Conservation (phyloP, 2,797 vertebrate genomes). For the Semaprochilodus insignis region DNA sequence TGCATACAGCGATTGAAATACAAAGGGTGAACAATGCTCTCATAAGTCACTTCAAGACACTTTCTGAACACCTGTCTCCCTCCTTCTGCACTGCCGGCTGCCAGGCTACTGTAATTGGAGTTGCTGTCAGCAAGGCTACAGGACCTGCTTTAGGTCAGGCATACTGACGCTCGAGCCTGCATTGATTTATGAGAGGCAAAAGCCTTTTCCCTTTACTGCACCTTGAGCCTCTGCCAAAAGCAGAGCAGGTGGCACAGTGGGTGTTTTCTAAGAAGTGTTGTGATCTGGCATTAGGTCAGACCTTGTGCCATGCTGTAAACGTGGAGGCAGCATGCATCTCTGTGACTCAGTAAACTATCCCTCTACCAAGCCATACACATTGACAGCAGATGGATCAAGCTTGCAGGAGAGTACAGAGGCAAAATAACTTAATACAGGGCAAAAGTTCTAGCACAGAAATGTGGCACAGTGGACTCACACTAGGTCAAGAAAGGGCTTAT, state of each 20-base stretch:
- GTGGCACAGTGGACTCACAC: neutral
- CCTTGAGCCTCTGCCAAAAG: conserved; percentile 14
- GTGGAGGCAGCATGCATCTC: neutral
- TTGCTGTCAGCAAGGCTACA: neutral
- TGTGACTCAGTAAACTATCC: neutral
- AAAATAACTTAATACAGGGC: neutral
- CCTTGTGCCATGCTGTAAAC: neutral
- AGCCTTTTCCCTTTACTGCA: conserved; percentile 1
- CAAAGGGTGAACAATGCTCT: neutral
- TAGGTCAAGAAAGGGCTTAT: neutral
- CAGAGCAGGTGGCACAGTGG: neutral
- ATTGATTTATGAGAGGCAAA: conserved; percentile 8
- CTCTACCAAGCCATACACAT: neutral
- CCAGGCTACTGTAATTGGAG: conserved; percentile 25
- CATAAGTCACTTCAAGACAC: neutral
- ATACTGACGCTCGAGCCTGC: neutral
- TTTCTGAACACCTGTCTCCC: neutral
- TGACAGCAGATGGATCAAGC: neutral
- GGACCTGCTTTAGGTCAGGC: conserved; percentile 23
- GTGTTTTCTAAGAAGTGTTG: neutral
- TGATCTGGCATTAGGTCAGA: neutral
- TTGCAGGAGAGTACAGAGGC: neutral
- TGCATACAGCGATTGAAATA: neutral
- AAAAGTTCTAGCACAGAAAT: neutral
- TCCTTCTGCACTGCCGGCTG: neutral